Evolutionary conservation across 2,113 vertebrate genomes (phyloP), one percentile per base, ranked within the genome.

Genomic region (Blennius ocellaris): DNA sequence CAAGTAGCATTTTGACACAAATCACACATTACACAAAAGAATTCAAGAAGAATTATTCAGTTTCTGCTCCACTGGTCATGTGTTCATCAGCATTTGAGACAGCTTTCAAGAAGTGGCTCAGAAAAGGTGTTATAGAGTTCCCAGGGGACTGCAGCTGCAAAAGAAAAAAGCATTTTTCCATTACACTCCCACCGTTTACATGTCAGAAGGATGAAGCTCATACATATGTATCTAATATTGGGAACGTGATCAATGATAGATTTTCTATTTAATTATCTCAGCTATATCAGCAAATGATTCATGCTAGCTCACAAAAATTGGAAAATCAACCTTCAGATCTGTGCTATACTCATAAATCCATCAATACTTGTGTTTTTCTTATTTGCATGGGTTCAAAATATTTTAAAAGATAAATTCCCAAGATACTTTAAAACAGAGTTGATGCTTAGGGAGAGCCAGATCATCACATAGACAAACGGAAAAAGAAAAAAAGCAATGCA

Each of bases 391-490:
- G 41, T 39, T 64, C 66, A 39, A 47, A 73, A 56, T 10, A 21
- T 77, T 78, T 61, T 21, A 73, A 83, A 82, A 39, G 36, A 45
- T 47, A 55, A n/a, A 50, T 82, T 78, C 75, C 54, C 8, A 69
- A 82, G 66, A 6, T 43, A n/a, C 38, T 82, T 76, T 57, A 12
- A 39, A 65, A 73, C 49, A 36, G 50, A 57, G 21, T 78, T 60
- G 47, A 69, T 82, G 56, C 56, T 77, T 50, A 10, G 47, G 52
- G 39, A 81, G 58, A 73, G 49, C 10, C 0, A 57, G 44, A 40
- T 67, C 6, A 3, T 67, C 40, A 30, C 21, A 30, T 30, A 30
- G 21, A 30, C 21, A 30, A 30, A 30, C 2, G 21, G 4, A 2
- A 30, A 52, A 43, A 56, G 69, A 51, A 40, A n/a, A n/a, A 63